Conservation (phyloP, 2,888 invertebrate species). For the Mesorhabditis spiculigera region DNA sequence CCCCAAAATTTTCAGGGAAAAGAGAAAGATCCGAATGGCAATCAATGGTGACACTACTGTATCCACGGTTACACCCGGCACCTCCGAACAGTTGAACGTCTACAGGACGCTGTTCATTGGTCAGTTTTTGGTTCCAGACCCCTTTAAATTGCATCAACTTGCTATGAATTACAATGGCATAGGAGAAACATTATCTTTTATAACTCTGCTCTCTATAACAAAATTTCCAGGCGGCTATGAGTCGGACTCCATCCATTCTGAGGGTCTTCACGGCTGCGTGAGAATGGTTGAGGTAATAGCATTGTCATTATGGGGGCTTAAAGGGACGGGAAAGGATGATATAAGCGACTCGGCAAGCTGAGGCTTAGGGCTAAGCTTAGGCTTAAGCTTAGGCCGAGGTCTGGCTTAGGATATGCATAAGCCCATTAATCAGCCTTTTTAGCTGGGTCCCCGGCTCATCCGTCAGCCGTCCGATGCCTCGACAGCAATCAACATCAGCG, state of each 20-base stretch:
- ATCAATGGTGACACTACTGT: constrained; percentile 35
- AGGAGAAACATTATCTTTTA: background rate
- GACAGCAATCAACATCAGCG: constrained; percentile 31
- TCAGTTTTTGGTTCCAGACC: constrained; percentile 7
- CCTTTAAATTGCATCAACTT: background rate
- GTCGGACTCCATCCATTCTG: constrained; percentile 9
- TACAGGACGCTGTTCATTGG: constrained; percentile 36
- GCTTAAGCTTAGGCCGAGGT: too few species aligned
- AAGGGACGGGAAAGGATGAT: background rate
- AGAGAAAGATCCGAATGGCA: constrained; percentile 23
- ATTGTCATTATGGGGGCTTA: background rate
- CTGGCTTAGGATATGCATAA: too few species aligned
- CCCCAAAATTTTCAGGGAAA: constrained; percentile 13
- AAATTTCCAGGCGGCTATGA: constrained; percentile 19
- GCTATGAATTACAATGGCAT: background rate
- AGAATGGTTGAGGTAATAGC: constrained; percentile 17
- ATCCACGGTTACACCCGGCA: constrained; percentile 25
- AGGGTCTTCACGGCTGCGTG: constrained; percentile 30
- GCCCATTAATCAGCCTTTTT: background rate
- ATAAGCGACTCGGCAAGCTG: background rate
- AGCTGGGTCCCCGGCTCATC: constrained; percentile 13
- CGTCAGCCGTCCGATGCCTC: constrained; percentile 29
- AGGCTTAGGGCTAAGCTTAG: too few species aligned
- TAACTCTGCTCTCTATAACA: background rate
- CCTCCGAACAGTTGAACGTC: constrained; percentile 39